Base-by-base conservation (phyloP, 1,140 invertebrate species). In the Chrysomallon squamiferum region DNA sequence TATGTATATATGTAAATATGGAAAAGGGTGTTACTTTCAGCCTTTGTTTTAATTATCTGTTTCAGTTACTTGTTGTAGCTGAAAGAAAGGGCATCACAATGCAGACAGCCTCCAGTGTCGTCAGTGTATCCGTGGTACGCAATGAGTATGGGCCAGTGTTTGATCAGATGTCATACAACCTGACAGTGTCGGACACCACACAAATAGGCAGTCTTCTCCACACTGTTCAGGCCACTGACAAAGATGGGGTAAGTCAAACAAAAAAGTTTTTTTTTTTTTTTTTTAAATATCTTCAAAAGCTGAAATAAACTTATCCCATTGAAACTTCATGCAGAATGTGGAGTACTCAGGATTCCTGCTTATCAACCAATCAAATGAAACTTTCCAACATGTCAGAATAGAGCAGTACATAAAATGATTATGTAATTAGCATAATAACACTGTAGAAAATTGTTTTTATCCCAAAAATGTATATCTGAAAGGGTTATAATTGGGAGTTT, bases 121-220 rank as follows among this genome's bases (percentile, higher is more conserved):
- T 77, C 1, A 68, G 62, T 38, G 72, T 77, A n/a, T 69, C 65
- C 3, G 75, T 77, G 0, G 66, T 25, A 20, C 54, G 75, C n/a
- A 77, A 79, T 38, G 50, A 62, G 41, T 60, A 69, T 49, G 62
- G 33, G 2, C 77, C 77, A 6, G 52, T 72, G 11, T 74, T 75
- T 59, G 61, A 47, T 27, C 27, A 59, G 3, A 38, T 32, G 6
- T 29, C 25, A 1, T 77, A 77, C 56, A 20, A 15, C 7, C 45
- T 49, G 1, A 33, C 30, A 3, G 71, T 78, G 43, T 64, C 63
- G 33, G 72, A 78, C 13, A 76, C 74, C 27, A 63, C 63, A 47
- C 59, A 35, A 47, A 65, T 73, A 41, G 77, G 75, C n/a, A 60
- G 58, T 6, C 32, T 68, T 15, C 59, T 77, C 6, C 29, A 59